Base-by-base conservation (phyloP, 2,113 vertebrate species). In the Larimichthys crocea region DNA sequence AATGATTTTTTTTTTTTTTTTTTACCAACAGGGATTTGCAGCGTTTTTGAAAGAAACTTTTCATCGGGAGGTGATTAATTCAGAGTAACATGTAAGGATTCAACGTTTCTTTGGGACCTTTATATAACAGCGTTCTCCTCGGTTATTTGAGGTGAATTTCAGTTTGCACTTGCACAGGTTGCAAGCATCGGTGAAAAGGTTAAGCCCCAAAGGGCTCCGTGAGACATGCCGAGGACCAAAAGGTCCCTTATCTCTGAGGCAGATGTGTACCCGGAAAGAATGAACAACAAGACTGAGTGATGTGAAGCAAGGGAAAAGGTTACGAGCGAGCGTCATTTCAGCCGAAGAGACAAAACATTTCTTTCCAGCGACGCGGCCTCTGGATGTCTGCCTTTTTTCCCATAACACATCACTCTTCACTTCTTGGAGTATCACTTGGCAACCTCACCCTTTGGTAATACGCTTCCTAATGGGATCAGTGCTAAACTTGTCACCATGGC, bases 321-420 rank as follows among this genome's bases (percentile, higher is more conserved):
- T 76, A 86, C 73, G 17, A 71, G 6, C 7, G 14, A 67, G 68
- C 40, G 29, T 60, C 77, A 78, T 74, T 79, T 71, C 61, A 79
- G 44, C 56, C 73, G 42, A 62, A 57, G 62, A 91, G 89, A 89
- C 86, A 76, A 89, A 89, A 91, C 86, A 91, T 69, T 84, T 82
- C 55, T 81, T 66, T 71, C 52, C 65, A 64, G n/a, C 1, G 0
- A 50, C 14, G 10, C 17, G 55, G 31, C 77, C 76, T 72, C 67
- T 79, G 52, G 53, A 77, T 56, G 55, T 61, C 74, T 72, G 79
- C 22, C 55, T 68, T 40, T 71, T 81, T 77, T 74, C 85, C 79
- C 77, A 74, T 6, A 74, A 72, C 4, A 10, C 83, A 53, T 9
- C 35, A 56, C 79, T 81, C 79, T 7, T 85, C 66, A 60, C 80